A percentile compares a stretch with the other conserved stretches of the same genome.
Conservation (phyloP, 2,797 vertebrate genomes). For the Clarias platycephalus region DNA sequence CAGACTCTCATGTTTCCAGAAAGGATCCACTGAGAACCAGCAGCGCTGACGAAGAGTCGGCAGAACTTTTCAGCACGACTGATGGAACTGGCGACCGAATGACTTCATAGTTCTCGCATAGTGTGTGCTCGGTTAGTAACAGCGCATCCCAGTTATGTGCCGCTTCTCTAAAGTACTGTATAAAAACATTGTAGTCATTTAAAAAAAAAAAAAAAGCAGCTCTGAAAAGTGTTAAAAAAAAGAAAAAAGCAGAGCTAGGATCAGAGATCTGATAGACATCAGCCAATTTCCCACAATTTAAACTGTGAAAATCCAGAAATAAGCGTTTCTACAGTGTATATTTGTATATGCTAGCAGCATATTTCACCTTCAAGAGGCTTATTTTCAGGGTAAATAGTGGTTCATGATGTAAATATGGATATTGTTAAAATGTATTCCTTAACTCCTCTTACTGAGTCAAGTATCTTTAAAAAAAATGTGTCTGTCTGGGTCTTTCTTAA, state of each 20-base stretch:
- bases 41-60: neutral
- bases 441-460: conserved; percentile 14
- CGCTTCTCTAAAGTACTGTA: conserved; percentile 36
- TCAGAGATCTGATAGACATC: neutral
- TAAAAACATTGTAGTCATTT: neutral
- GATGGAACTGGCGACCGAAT: neutral
- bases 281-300: neutral
- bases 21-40: neutral
- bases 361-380: conserved; percentile 37
- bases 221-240: neutral
- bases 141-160: conserved; percentile 21
- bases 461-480: conserved; percentile 13
- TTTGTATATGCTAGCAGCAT: conserved; percentile 47
- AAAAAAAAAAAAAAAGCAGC: neutral
- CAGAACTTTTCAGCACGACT: neutral
- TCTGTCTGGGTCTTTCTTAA: conserved; percentile 35
- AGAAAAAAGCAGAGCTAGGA: neutral
- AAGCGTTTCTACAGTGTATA: conserved; percentile 48
- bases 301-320: conserved; percentile 43
- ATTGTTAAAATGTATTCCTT: conserved; percentile 27
- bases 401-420: conserved; percentile 41
- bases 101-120: conserved; percentile 3
- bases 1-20: neutral
- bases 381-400: conserved; percentile 44
- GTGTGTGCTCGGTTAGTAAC: conserved; percentile 10